Evolutionary conservation across 2,113 vertebrate species (phyloP).

Genomic region (Laticauda colubrina): DNA sequence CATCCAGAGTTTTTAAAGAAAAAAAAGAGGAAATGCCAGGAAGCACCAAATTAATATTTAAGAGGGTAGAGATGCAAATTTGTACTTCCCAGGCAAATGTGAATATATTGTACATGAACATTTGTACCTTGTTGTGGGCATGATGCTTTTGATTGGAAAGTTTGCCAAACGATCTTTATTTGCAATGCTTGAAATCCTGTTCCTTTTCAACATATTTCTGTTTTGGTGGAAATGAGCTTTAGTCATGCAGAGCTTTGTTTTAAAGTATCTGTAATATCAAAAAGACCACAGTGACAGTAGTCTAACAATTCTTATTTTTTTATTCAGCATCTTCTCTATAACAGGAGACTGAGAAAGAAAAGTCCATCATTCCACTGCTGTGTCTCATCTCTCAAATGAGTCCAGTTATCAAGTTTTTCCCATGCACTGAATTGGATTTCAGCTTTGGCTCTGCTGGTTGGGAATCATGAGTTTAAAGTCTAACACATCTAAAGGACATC

Average conservation of each 20-base stretch:
- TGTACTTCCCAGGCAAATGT: slow-evolving; percentile 3
- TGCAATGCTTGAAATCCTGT: background rate
- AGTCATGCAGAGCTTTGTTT: background rate
- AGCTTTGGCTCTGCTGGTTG: background rate
- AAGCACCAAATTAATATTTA: slow-evolving; percentile 36
- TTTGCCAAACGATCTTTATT: background rate
- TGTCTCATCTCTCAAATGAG: background rate
- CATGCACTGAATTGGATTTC: background rate
- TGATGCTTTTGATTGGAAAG: background rate
- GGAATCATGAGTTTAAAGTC: background rate
- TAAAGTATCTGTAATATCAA: background rate
- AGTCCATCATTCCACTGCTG: background rate
- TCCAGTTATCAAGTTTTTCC: background rate
- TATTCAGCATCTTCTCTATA: background rate
- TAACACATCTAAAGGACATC: background rate
- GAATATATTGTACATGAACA: background rate
- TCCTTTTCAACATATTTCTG: background rate
- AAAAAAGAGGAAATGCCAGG: background rate
- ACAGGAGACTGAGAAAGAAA: background rate
- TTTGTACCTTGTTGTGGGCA: background rate
- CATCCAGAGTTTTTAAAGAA: background rate
- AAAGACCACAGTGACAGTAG: background rate
- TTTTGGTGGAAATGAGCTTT: background rate
- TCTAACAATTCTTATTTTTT: background rate
- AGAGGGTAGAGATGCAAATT: slow-evolving; percentile 23